Conservation (phyloP, 1,140 invertebrate genomes). For the Drosophila virilis region DNA sequence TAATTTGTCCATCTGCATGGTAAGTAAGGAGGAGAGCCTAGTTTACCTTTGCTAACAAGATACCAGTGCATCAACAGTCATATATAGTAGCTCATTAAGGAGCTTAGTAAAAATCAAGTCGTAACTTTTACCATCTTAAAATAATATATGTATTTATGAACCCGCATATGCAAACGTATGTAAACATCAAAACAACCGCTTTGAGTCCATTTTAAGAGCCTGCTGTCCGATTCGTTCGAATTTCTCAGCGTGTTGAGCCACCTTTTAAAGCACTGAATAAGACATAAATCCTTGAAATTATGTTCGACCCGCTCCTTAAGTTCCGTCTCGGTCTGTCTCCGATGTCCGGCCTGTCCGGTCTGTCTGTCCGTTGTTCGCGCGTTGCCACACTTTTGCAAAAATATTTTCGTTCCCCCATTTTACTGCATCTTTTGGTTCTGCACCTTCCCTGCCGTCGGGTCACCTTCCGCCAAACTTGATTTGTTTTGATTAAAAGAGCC, state of each 20-base stretch:
- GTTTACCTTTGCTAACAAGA: not conserved
- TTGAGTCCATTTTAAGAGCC: conserved; percentile 13
- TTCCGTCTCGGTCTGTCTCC: conserved; percentile 16
- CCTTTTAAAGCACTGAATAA: conserved; percentile 57
- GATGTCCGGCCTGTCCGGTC: not conserved
- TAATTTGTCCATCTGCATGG: too few relatives aligned
- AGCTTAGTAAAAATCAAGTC: conserved; percentile 5
- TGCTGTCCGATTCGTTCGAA: conserved; percentile 33
- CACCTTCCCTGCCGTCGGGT: not conserved
- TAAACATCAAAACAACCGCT: conserved; percentile 47
- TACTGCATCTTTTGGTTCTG: conserved; percentile 33
- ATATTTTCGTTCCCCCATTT: conserved; percentile 37
- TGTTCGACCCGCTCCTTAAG: conserved; percentile 38
- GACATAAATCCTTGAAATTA: conserved; percentile 71
- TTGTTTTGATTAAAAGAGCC: conserved; percentile 65
- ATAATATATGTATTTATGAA: too few relatives aligned
- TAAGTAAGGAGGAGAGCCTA: not conserved
- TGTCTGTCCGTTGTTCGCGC: not conserved
- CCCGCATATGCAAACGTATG: not conserved
- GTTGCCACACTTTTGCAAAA: conserved; percentile 59
- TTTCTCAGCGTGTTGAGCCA: conserved; percentile 7
- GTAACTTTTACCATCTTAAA: conserved; percentile 9
- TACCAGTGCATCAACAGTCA: not conserved
- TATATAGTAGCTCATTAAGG: conserved; percentile 22
- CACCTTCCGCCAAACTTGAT: conserved; percentile 40